Percentiles rank a stretch among this genome's conserved stretches.
Conservation (phyloP, 35 echinoderm and acorn worm species). For the Eucidaris tribuloides region DNA sequence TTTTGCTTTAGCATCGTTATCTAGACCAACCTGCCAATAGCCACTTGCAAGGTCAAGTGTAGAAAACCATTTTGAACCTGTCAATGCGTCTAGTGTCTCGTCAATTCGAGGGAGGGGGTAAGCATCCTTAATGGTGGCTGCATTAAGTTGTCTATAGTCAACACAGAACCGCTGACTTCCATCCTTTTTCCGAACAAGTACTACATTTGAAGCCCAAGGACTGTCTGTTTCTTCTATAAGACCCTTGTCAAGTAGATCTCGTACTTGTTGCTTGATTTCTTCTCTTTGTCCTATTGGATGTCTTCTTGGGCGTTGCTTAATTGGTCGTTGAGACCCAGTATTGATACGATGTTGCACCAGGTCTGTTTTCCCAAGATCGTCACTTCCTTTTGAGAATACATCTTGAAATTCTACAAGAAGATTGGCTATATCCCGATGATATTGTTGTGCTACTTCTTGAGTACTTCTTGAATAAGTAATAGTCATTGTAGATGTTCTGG, state of each 20-base stretch:
- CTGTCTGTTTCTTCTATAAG: conserved; percentile 49
- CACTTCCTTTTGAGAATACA: conserved; percentile 11
- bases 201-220: conserved; percentile 37
- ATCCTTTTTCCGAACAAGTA: conserved; percentile 48
- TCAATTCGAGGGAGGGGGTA: conserved; percentile 61
- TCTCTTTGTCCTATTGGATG: conserved; percentile 11
- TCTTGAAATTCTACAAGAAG: conserved; percentile 43
- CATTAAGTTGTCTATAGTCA: conserved; percentile 49
- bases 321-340: background rate
- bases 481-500: background rate
- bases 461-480: background rate
- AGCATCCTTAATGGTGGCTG: conserved; percentile 30
- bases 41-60: conserved; percentile 53
- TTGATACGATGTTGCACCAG: conserved; percentile 53
- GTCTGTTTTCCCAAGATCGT: conserved; percentile 55
- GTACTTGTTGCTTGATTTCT: conserved; percentile 27
- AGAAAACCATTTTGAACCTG: conserved; percentile 44
- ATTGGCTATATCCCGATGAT: background rate
- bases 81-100: conserved; percentile 44
- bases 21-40: conserved; percentile 71
- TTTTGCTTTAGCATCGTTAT: conserved; percentile 10
- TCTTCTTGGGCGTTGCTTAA: conserved; percentile 19
- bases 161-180: conserved; percentile 39
- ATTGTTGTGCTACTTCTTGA: background rate
- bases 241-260: conserved; percentile 21